These are phyloP conservation scores for Agriopis aurantiaria DNA, from an alignment of 2,888 invertebrate species.

Conservation along the genomic window DNA sequence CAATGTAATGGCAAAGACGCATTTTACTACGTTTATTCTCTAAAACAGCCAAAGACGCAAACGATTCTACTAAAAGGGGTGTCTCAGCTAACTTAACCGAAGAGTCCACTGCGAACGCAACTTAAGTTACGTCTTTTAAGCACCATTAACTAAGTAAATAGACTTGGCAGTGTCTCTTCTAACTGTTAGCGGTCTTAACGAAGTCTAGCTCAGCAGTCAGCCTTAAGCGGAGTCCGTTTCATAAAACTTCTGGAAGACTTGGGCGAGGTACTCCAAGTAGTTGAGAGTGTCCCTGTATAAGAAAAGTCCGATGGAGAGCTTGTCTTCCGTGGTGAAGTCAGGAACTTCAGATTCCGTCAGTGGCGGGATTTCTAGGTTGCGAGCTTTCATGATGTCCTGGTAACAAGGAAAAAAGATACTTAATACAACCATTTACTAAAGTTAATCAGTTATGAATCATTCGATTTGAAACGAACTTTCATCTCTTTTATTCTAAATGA, in stretches of 20 bases:
- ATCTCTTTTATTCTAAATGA: too few species aligned
- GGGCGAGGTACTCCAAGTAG: constrained; percentile 72
- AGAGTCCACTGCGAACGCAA: constrained; percentile 49
- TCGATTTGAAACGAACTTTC: neutral
- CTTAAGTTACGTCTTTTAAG: constrained; percentile 34
- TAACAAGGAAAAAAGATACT: constrained; percentile 49
- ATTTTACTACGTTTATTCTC: constrained; percentile 69
- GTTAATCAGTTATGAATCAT: neutral
- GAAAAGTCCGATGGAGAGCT: constrained; percentile 59
- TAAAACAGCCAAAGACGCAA: constrained; percentile 74
- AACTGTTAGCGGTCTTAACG: constrained; percentile 53
- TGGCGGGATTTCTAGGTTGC: constrained; percentile 65
- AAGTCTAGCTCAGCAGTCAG: constrained; percentile 41
- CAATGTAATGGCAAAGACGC: constrained; percentile 83
- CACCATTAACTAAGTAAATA: constrained; percentile 57
- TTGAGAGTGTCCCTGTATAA: constrained; percentile 76
- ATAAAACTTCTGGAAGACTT: constrained; percentile 71
- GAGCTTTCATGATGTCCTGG: constrained; percentile 73
- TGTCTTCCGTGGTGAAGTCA: constrained; percentile 58
- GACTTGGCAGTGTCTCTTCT: constrained; percentile 43
- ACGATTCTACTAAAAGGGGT: constrained; percentile 60
- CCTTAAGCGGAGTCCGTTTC: constrained; percentile 59
- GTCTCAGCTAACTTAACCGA: constrained; percentile 59
- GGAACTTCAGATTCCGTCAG: constrained; percentile 68
- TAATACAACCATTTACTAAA: neutral